Percentiles rank a stretch among this genome's conserved stretches.
Evolutionary conservation across 1,140 invertebrate species (phyloP).

Genomic region (Pentalonia nigronervosa): DNA sequence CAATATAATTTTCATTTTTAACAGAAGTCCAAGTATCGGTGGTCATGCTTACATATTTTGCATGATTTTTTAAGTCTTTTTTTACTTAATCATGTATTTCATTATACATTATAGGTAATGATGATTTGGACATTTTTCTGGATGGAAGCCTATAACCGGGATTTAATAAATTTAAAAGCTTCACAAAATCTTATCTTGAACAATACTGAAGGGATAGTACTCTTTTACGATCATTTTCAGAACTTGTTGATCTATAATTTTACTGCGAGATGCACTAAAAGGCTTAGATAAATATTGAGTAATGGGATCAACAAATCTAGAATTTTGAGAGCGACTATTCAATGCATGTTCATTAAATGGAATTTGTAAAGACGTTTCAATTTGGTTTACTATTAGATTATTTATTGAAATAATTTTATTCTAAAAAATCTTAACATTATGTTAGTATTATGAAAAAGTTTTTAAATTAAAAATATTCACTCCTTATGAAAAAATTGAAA

Average conservation of each 20-base stretch:
- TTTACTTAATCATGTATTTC: neutral
- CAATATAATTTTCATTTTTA: neutral
- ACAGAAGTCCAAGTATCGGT: neutral
- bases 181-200: neutral
- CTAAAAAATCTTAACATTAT: no score
- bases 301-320: no score
- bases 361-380: no score
- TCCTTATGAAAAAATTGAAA: no score
- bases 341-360: no score
- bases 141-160: neutral
- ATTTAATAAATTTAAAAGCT: neutral
- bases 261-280: neutral
- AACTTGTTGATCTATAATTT: neutral
- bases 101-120: conserved; percentile 4
- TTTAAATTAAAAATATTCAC: no score
- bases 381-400: no score
- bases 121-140: neutral
- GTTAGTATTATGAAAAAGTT: no score
- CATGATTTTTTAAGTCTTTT: neutral
- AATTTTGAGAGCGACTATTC: no score
- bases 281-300: no score
- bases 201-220: neutral
- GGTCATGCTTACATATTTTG: neutral
- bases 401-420: no score
- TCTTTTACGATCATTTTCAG: neutral